These are phyloP conservation scores for Archips crataeganus DNA, from an alignment of 2,888 invertebrate species.

Conservation along the genomic window DNA sequence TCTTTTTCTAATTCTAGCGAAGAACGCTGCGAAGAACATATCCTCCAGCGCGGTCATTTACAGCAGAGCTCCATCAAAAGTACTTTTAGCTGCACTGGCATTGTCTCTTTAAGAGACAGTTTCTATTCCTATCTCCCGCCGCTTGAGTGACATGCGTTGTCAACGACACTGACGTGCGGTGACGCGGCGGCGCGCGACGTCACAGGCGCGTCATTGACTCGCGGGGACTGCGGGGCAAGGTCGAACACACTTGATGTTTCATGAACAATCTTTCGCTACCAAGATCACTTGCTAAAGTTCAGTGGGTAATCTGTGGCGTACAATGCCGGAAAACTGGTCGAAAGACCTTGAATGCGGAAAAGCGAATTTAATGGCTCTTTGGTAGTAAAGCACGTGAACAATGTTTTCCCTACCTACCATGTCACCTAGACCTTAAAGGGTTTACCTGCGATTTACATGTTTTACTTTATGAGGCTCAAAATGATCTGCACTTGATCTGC, in stretches of 20 bases:
- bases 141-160: neutral
- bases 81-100: neutral
- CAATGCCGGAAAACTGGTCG: no score
- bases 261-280: neutral
- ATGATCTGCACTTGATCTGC: no score
- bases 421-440: no score
- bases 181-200: constrained; percentile 42
- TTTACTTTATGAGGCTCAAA: no score
- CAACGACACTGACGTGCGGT: constrained; percentile 35
- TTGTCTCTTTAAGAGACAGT: neutral
- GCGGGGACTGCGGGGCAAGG: neutral
- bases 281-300: neutral
- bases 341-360: no score
- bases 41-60: neutral
- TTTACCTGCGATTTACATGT: no score
- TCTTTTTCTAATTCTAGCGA: no score
- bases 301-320: neutral
- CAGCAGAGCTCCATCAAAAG: neutral
- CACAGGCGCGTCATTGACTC: constrained; percentile 18
- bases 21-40: neutral
- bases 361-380: no score
- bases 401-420: no score
- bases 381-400: no score
- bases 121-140: constrained; percentile 18
- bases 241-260: neutral